A percentile compares a stretch with the other conserved stretches of the same genome.
phyloP scores from a whole-genome alignment of 2,888 invertebrate species.

The Coleophora deauratella region DNA sequence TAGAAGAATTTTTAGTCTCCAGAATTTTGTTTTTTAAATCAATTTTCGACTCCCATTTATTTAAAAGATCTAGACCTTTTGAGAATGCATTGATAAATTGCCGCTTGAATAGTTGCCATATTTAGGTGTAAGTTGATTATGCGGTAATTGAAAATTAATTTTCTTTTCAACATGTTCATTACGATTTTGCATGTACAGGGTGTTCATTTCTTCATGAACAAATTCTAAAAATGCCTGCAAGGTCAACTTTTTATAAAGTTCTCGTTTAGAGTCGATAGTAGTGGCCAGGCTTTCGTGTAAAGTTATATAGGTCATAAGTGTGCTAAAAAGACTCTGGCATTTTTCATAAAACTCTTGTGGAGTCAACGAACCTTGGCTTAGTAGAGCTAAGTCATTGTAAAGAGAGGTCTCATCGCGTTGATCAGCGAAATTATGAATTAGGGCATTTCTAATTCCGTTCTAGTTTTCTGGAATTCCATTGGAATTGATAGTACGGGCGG shows the following conservation, averaged over 20 bases:
- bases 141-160: no score
- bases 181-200: no score
- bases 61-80: no score
- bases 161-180: no score
- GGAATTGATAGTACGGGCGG: constrained; percentile 2
- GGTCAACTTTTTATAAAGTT: constrained; percentile 5
- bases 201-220: constrained; percentile 15
- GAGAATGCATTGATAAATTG: no score
- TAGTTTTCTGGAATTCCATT: constrained; percentile 3
- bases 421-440: constrained; percentile 13
- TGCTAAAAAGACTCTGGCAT: constrained; percentile 1
- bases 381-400: constrained; percentile 1
- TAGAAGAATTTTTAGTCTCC: no score
- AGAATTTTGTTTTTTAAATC: no score
- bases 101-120: no score
- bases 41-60: no score
- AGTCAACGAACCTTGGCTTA: constrained; percentile 3
- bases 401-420: constrained; percentile 8
- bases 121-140: no score
- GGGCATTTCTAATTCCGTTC: not conserved
- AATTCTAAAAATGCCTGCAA: constrained; percentile 11
- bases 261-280: constrained; percentile 10
- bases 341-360: constrained; percentile 12
- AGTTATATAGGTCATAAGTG: constrained; percentile 8
- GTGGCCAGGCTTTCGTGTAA: constrained; percentile 6